Evolutionary conservation across 2,113 vertebrate species (phyloP).

Genomic region (Seriola dumerili): DNA sequence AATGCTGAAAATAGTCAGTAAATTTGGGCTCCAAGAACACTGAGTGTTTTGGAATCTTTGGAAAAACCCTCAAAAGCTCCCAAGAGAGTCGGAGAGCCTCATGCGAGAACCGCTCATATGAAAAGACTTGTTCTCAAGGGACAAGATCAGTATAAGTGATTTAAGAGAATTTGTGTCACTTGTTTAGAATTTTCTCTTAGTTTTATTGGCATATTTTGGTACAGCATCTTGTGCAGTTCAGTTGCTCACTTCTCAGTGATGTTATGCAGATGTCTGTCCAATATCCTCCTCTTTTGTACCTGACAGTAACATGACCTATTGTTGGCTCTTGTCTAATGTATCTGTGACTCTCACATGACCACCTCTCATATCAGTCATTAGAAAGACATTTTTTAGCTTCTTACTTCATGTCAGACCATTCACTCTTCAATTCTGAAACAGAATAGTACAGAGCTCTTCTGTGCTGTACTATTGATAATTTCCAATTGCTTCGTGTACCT

Average conservation of each 20-base stretch:
- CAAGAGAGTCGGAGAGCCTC: neutral
- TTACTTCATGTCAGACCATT: too few species aligned
- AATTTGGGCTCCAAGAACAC: neutral
- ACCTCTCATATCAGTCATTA: too few species aligned
- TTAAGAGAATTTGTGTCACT: neutral
- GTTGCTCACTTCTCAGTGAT: neutral
- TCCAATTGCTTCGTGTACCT: too few species aligned
- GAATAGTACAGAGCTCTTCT: too few species aligned
- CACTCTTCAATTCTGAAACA: too few species aligned
- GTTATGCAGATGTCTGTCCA: neutral
- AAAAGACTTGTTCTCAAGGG: neutral
- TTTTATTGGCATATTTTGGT: neutral
- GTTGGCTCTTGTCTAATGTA: too few species aligned
- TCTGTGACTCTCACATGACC: too few species aligned
- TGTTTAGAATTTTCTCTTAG: too few species aligned
- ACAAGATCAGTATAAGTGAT: neutral
- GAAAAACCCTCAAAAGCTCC: neutral
- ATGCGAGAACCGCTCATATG: neutral
- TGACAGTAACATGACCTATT: neutral
- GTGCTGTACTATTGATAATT: too few species aligned
- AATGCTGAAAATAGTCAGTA: neutral
- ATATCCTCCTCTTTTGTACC: neutral
- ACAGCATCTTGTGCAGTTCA: neutral
- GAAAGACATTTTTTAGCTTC: too few species aligned
- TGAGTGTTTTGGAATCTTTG: neutral